Conservation (phyloP, 2,888 invertebrate species). For the Macrosiphum euphorbiae region DNA sequence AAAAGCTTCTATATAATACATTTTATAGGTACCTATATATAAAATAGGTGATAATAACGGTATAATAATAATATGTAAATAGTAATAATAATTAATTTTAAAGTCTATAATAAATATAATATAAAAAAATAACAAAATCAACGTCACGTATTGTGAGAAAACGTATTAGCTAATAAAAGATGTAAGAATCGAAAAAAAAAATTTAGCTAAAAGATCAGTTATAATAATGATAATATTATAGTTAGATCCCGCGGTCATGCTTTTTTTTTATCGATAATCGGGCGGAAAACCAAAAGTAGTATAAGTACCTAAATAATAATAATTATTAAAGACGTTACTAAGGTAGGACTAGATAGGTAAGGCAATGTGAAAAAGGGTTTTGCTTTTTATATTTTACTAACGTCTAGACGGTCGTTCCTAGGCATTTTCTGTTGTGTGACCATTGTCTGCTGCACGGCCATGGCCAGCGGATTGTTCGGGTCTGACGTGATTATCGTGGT, state of each 20-base stretch:
- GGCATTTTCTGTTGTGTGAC: slow-evolving; percentile 95
- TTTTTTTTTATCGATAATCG: slow-evolving; percentile 80
- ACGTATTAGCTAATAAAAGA: neutral
- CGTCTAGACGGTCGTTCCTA: slow-evolving; percentile 96
- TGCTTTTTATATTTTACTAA: slow-evolving; percentile 76
- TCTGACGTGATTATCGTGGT: slow-evolving; percentile 84
- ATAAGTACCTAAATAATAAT: slow-evolving; percentile 85
- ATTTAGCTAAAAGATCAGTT: neutral
- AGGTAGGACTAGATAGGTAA: slow-evolving; percentile 91
- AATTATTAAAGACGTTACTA: slow-evolving; percentile 79
- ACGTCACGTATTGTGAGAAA: neutral
- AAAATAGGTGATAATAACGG: neutral
- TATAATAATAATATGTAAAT: too few relatives aligned
- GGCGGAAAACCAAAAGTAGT: slow-evolving; percentile 99
- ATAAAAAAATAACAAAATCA: neutral
- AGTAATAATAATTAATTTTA: neutral
- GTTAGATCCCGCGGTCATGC: slow-evolving; percentile 69
- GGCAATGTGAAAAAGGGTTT: slow-evolving; percentile 73
- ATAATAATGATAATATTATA: neutral
- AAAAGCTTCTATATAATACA: neutral
- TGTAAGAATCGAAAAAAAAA: neutral
- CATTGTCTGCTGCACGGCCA: slow-evolving; percentile 82
- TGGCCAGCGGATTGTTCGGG: slow-evolving; percentile 86
- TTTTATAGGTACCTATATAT: neutral
- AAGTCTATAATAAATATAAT: neutral